Base-by-base conservation (phyloP, 2,797 vertebrate species). In the Lutjanus campechanus region DNA sequence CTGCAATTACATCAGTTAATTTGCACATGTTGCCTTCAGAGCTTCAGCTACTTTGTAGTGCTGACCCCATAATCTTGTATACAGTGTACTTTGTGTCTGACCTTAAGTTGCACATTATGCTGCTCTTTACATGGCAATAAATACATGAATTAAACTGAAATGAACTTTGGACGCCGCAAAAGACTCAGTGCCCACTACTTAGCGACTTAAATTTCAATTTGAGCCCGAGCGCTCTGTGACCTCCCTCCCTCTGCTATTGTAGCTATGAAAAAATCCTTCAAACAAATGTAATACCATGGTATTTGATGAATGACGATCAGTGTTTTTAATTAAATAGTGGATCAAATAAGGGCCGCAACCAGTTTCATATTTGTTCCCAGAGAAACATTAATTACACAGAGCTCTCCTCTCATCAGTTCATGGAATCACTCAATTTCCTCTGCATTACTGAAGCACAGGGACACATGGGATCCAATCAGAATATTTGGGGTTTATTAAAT, bases 261-360 rank as follows among this genome's bases (percentile, higher is more conserved):
- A 64, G 66, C 70, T 60, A 58, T 36, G 78, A 78, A 65, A 73
- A 64, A 51, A 64, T 55, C 9, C 22, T 86, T 79, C 40, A 61
- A 79, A 85, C 55, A 81, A 62, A 83, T 17, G 51, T 68, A 61
- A 66, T 63, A 19, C 16, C 50, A 12, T 8, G 13, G 13, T 49
- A 56, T 70, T 79, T 85, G 85, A 88, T 79, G 55, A 89, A 84
- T 62, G 66, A 76, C 22, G 56, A 36, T 76, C 44, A 13, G 20
- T 72, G 69, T 68, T 89, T 89, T 86, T 85, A 89, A 88, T 89
- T 85, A 86, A 85, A 84, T 73, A 55, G 54, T 11, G n/a, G 43
- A 74, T 82, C 66, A 51, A 81, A 56, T 62, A 63, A 79, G 68
- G 41, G 69, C 73, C 41, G 62, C 72, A 69, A 65, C 79, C 79